Conservation (phyloP, 2,888 invertebrate genomes). For the Plutella xylostella region DNA sequence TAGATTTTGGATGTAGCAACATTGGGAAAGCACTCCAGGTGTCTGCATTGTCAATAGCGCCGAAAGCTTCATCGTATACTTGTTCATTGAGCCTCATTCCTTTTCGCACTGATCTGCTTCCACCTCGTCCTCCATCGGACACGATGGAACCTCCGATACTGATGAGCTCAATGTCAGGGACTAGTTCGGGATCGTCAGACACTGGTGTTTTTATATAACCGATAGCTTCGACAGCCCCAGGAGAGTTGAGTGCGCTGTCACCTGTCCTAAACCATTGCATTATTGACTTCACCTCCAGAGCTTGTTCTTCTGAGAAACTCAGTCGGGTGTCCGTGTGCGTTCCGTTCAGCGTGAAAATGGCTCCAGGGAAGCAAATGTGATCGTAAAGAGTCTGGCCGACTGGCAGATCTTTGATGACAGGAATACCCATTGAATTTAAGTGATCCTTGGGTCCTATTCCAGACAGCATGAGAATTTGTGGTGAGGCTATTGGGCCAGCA, state of each 20-base stretch:
- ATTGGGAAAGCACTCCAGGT: slow-evolving; percentile 75
- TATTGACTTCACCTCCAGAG: slow-evolving; percentile 22
- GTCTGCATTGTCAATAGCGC: slow-evolving; percentile 63
- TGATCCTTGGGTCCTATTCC: slow-evolving; percentile 73
- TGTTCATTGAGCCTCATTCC: slow-evolving; percentile 69
- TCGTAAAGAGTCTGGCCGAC: slow-evolving; percentile 77
- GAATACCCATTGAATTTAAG: slow-evolving; percentile 63
- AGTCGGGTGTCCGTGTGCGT: no score
- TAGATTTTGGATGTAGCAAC: slow-evolving; percentile 80
- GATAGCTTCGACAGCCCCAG: slow-evolving; percentile 77
- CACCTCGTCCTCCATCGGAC: slow-evolving; percentile 63
- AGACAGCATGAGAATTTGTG: slow-evolving; percentile 90
- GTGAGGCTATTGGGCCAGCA: slow-evolving; percentile 89
- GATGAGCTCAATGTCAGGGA: slow-evolving; percentile 77
- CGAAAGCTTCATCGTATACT: slow-evolving; percentile 67
- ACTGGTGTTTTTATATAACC: slow-evolving; percentile 73
- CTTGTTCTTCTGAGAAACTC: slow-evolving; percentile 35
- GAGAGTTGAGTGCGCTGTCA: slow-evolving; percentile 55
- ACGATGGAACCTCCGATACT: slow-evolving; percentile 73
- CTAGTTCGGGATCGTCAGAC: slow-evolving; percentile 67
- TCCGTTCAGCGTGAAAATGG: slow-evolving; percentile 47
- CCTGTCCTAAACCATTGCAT: slow-evolving; percentile 45
- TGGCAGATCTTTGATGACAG: slow-evolving; percentile 72
- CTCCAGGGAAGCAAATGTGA: slow-evolving; percentile 67
- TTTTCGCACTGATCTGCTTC: slow-evolving; percentile 54